phyloP scores from a whole-genome alignment of 2,888 invertebrate genomes.

The Crematogaster levior region DNA sequence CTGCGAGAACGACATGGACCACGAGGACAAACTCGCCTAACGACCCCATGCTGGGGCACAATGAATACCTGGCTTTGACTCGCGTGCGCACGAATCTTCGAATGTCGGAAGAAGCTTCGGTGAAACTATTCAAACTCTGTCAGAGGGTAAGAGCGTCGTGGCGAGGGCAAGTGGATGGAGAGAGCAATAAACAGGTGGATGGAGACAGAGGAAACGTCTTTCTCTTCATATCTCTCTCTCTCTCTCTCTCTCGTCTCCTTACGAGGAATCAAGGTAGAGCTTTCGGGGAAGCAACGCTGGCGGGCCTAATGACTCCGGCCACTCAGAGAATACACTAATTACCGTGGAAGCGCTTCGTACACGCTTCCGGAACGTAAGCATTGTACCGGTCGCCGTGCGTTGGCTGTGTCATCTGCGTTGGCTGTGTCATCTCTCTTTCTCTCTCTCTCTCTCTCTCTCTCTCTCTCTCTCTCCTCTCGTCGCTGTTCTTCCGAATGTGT shows the following conservation, averaged over 20 bases:
- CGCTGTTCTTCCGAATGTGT: slow-evolving; percentile 18
- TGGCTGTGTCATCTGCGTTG: slow-evolving; percentile 54
- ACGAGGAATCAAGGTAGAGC: slow-evolving; percentile 64
- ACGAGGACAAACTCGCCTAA: slow-evolving; percentile 33
- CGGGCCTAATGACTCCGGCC: slow-evolving; percentile 81
- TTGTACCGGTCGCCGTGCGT: slow-evolving; percentile 68
- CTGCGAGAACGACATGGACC: slow-evolving; percentile 13
- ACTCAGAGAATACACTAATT: slow-evolving; percentile 83
- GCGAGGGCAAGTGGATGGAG: slow-evolving; percentile 21
- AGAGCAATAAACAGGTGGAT: slow-evolving; percentile 34
- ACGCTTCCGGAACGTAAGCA: slow-evolving; percentile 75
- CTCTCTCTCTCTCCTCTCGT: not conserved
- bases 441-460: not conserved
- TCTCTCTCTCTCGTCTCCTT: not conserved
- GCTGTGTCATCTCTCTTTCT: slow-evolving; percentile 16
- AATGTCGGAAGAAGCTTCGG: slow-evolving; percentile 32
- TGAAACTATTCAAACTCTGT: slow-evolving; percentile 48
- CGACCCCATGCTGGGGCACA: slow-evolving; percentile 7
- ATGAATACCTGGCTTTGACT: slow-evolving; percentile 35
- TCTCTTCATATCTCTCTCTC: not conserved
- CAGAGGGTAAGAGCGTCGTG: slow-evolving; percentile 17
- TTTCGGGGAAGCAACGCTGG: slow-evolving; percentile 69
- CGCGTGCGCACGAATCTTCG: slow-evolving; percentile 22
- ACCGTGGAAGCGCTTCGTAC: slow-evolving; percentile 78
- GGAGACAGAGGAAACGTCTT: slow-evolving; percentile 4